A percentile compares a stretch with the other conserved stretches of the same genome.
Evolutionary conservation across 2,113 vertebrate species (phyloP).

Genomic region (Phalacrocorax carbo): DNA sequence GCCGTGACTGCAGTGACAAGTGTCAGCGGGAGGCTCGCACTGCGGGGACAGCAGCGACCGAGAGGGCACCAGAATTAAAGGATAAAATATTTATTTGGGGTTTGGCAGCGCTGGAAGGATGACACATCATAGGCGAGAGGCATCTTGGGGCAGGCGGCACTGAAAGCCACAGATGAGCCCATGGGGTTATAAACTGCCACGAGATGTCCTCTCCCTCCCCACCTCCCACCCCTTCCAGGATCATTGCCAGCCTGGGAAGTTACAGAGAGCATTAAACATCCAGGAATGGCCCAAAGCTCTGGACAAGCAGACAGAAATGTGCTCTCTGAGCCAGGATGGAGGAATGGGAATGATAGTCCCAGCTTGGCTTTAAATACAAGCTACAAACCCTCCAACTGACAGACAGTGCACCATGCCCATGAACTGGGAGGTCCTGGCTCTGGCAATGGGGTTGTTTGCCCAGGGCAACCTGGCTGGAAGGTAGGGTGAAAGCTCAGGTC

Average conservation of each 20-base stretch:
- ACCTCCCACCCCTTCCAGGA: background rate
- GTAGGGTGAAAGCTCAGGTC: background rate
- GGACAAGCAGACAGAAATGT: no score
- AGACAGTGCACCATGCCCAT: accelerated
- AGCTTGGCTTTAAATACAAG: background rate
- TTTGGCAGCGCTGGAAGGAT: background rate
- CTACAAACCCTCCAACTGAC: accelerated
- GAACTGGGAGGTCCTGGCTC: background rate
- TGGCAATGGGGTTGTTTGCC: background rate
- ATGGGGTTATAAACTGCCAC: accelerated
- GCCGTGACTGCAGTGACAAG: background rate
- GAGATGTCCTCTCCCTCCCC: background rate
- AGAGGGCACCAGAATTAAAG: background rate
- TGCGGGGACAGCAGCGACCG: background rate
- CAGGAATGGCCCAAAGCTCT: background rate
- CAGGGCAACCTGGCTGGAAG: background rate
- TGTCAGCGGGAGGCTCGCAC: accelerated
- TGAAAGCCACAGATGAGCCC: background rate
- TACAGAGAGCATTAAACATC: background rate
- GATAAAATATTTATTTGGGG: background rate
- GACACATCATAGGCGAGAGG: background rate
- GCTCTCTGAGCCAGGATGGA: background rate
- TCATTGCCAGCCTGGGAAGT: background rate
- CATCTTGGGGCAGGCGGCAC: accelerated
- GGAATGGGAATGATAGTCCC: background rate